Percentiles rank a stretch among this genome's conserved stretches.
Conservation (phyloP, 2,113 vertebrate species). For the Xerus inauris region DNA sequence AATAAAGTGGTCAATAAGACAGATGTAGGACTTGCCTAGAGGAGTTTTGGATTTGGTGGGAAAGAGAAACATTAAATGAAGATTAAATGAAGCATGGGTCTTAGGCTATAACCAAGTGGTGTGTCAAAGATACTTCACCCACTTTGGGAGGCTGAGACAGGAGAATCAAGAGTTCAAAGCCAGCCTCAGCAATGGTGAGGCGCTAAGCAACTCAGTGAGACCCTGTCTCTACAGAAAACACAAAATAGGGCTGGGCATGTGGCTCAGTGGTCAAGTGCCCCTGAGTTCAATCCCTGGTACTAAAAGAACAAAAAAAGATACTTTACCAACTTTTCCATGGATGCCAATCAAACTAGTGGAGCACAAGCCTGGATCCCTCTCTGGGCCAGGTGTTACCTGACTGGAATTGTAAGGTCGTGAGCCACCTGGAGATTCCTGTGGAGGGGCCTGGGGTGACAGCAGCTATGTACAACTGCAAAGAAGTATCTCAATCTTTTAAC, state of each 20-base stretch:
- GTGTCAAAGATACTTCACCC: neutral
- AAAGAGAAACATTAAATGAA: neutral
- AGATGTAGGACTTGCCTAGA: neutral
- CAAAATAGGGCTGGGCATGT: too few relatives aligned
- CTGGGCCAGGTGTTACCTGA: neutral
- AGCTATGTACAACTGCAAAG: neutral
- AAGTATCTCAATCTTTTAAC: neutral
- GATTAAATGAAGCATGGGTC: neutral
- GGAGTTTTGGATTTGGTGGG: neutral
- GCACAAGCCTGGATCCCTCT: neutral
- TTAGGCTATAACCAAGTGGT: neutral
- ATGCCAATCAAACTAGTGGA: accelerated
- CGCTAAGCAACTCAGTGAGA: too few relatives aligned
- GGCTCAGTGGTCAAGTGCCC: too few relatives aligned
- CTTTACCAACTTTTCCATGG: neutral
- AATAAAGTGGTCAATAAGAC: neutral
- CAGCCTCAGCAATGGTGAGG: too few relatives aligned
- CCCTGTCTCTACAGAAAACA: too few relatives aligned
- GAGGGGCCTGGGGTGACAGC: neutral
- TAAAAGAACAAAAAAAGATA: too few relatives aligned
- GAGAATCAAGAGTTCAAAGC: too few relatives aligned
- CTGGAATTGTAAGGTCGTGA: neutral
- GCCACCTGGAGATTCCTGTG: neutral
- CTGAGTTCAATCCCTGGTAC: too few relatives aligned
- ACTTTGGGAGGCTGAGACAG: too few relatives aligned